Evolutionary conservation across 2,113 vertebrate species (phyloP).

Genomic region (Caranx ignobilis): DNA sequence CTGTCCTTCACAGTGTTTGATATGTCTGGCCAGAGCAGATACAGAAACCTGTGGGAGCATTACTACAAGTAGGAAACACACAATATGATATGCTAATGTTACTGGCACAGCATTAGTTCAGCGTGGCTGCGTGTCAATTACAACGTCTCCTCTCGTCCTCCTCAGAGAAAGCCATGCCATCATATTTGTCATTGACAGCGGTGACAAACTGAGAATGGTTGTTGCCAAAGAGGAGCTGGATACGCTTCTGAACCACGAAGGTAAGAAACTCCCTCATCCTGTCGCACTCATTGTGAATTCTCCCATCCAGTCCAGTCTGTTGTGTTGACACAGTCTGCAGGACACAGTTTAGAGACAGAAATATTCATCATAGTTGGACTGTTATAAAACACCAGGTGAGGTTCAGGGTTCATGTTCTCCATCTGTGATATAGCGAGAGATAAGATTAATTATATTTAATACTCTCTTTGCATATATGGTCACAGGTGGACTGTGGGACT

Average conservation of each 20-base stretch:
- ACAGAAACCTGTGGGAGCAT: conserved; percentile 98
- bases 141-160: conserved; percentile 43
- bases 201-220: conserved; percentile 97
- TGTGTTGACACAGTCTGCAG: not conserved
- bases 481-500: no score
- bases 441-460: not conserved
- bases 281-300: not conserved
- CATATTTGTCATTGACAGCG: conserved; percentile 99
- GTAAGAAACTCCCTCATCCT: conserved; percentile 71
- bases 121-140: not conserved
- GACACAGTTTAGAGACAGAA: not conserved
- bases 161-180: conserved; percentile 96
- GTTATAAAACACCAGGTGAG: not conserved
- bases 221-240: conserved; percentile 98
- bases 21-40: conserved; percentile 98
- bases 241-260: conserved; percentile 94
- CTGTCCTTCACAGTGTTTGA: conserved; percentile 98
- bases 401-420: not conserved
- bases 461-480: not conserved
- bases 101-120: no score
- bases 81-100: no score
- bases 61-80: conserved; percentile 93
- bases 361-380: not conserved
- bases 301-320: not conserved
- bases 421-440: not conserved